A percentile compares a stretch with the other conserved stretches of the same genome.
Evolutionary conservation across 2,113 vertebrate genomes (phyloP).

Genomic region (Scomber japonicus): DNA sequence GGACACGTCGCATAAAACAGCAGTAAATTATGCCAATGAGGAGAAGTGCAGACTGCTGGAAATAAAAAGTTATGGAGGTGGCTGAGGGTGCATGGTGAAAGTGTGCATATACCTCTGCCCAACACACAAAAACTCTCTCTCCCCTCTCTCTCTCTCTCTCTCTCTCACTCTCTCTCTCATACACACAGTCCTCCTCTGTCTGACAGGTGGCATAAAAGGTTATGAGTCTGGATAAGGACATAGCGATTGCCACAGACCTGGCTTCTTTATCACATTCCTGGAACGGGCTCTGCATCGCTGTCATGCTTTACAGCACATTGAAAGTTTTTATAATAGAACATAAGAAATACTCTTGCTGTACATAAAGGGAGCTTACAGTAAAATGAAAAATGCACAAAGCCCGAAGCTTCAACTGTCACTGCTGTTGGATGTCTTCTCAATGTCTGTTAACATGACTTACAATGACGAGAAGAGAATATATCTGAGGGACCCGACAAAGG

Average conservation of each 20-base stretch:
- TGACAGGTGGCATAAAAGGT: conserved; percentile 60
- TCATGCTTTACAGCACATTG: conserved; percentile 25
- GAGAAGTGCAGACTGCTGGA: conserved; percentile 67
- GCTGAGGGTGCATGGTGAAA: conserved; percentile 48
- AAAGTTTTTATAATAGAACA: conserved; percentile 19
- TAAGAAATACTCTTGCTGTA: neutral
- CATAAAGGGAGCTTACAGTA: conserved; percentile 10
- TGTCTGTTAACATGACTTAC: conserved; percentile 18
- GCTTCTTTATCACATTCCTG: conserved; percentile 45
- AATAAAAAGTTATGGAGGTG: conserved; percentile 72
- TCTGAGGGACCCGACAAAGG: neutral
- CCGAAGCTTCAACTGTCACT: neutral
- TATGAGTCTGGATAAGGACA: conserved; percentile 53
- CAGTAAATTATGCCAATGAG: conserved; percentile 69
- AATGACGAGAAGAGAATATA: conserved; percentile 2
- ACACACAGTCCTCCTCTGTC: conserved; percentile 29
- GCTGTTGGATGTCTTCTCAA: neutral
- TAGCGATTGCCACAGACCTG: conserved; percentile 27
- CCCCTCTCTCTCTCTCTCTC: conserved; percentile 1
- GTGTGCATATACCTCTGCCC: conserved; percentile 7
- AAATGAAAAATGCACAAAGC: neutral
- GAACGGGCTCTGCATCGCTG: conserved; percentile 14
- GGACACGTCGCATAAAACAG: conserved; percentile 69
- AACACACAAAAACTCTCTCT: neutral
- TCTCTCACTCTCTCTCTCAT: conserved; percentile 2